Conservation (phyloP, 2,797 vertebrate species). For the Poecilia velifera region DNA sequence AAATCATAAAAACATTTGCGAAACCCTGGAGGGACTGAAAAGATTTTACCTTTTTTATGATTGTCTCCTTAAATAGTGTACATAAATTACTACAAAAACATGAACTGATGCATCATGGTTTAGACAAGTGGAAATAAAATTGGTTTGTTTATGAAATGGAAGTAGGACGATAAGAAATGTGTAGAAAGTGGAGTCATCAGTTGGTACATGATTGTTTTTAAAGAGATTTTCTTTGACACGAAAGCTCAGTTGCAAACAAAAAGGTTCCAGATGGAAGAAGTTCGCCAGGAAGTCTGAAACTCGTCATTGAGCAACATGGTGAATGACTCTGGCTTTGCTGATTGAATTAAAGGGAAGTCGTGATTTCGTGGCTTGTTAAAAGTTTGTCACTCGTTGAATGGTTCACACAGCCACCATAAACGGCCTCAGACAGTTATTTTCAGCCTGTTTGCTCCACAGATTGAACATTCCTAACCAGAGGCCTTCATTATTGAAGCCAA, state of each 20-base stretch:
- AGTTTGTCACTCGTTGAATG: slow-evolving; percentile 52
- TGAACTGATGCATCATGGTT: not conserved
- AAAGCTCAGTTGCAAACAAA: not conserved
- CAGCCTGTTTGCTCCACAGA: slow-evolving; percentile 64
- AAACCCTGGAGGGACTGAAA: too few species aligned
- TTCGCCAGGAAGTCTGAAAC: not conserved
- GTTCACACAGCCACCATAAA: slow-evolving; percentile 40
- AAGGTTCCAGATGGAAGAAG: not conserved
- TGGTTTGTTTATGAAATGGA: not conserved
- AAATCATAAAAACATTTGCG: too few species aligned
- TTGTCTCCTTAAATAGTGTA: not conserved
- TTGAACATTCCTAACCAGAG: slow-evolving; percentile 62
- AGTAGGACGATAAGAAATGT: not conserved
- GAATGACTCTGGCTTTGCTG: not conserved
- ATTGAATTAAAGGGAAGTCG: slow-evolving; percentile 10
- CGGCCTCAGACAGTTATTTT: slow-evolving; percentile 63
- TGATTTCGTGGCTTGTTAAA: slow-evolving; percentile 8
- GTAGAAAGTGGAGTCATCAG: not conserved
- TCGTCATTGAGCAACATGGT: not conserved
- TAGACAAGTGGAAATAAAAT: not conserved
- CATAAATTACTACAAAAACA: not conserved
- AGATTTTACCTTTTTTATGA: not conserved
- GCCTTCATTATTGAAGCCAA: slow-evolving; percentile 54
- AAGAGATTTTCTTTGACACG: not conserved
- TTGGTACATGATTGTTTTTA: not conserved